These are phyloP conservation scores for Amphibalanus amphitrite DNA, from an alignment of 1,140 invertebrate species.

Conservation along the genomic window DNA sequence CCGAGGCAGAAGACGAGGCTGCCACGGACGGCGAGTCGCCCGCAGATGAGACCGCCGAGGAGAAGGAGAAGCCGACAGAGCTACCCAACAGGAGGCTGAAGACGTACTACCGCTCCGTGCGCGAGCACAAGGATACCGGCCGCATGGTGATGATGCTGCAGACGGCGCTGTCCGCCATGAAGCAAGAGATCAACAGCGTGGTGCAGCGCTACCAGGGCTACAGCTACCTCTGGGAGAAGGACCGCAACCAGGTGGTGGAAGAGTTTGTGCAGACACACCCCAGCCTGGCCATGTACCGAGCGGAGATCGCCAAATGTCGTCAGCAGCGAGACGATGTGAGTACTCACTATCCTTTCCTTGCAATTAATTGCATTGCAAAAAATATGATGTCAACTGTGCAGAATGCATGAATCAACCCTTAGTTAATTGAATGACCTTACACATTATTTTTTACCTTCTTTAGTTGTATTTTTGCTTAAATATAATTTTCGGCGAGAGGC, in stretches of 20 bases:
- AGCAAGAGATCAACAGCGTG: not conserved
- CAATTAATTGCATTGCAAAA: too few species aligned
- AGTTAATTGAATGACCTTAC: too few species aligned
- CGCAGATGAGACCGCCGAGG: not conserved
- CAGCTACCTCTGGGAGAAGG: not conserved
- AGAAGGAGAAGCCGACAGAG: not conserved
- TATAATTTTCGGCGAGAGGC: too few species aligned
- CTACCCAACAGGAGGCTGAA: not conserved
- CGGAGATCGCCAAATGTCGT: too few species aligned
- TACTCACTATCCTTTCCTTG: too few species aligned
- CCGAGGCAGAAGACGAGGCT: not conserved
- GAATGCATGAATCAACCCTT: too few species aligned
- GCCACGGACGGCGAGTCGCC: not conserved
- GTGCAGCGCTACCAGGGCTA: not conserved
- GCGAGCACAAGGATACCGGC: not conserved
- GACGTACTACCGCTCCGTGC: not conserved
- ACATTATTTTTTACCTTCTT: too few species aligned
- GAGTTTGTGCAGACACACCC: not conserved
- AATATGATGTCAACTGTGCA: too few species aligned
- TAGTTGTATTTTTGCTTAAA: too few species aligned
- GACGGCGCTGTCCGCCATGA: not conserved
- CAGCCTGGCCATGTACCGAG: not conserved
- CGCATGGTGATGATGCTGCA: not conserved
- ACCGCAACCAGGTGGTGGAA: not conserved
- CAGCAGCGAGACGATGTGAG: too few species aligned